phyloP scores from a whole-genome alignment of 2,888 invertebrate species.

The Ormyrus nitidulus region DNA sequence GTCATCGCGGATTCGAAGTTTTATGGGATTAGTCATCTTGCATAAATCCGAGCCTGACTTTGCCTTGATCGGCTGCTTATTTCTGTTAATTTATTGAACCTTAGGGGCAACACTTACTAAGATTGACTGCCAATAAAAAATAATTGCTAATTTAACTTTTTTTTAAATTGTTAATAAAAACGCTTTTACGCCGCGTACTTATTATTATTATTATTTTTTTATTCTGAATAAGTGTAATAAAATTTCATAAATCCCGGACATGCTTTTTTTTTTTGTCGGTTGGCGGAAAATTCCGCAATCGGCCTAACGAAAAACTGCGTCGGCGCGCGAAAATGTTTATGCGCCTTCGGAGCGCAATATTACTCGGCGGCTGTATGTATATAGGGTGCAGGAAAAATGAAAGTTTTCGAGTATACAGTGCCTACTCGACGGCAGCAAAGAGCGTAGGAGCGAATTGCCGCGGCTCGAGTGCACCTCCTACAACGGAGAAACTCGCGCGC shows the following conservation, averaged over 20 bases:
- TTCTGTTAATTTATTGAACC: background rate
- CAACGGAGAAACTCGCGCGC: background rate
- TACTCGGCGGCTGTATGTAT: too few species aligned
- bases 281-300: background rate
- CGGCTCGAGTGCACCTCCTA: background rate
- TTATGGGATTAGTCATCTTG: constrained; percentile 36
- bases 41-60: constrained; percentile 3
- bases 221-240: too few species aligned
- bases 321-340: constrained; percentile 18
- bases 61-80: background rate
- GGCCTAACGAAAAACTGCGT: background rate
- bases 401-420: constrained; percentile 18
- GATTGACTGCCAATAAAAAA: too few species aligned
- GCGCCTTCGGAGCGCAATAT: constrained; percentile 1
- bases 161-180: background rate
- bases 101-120: too few species aligned
- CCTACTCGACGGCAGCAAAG: background rate
- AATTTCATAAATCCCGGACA: too few species aligned
- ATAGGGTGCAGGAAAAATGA: background rate
- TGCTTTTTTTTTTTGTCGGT: background rate
- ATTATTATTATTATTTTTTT: too few species aligned
- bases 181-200: too few species aligned
- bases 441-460: constrained; percentile 5
- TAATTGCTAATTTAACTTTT: background rate
- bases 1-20: constrained; percentile 38